Conservation (phyloP, 2,888 invertebrate genomes). For the Volucella inflata region DNA sequence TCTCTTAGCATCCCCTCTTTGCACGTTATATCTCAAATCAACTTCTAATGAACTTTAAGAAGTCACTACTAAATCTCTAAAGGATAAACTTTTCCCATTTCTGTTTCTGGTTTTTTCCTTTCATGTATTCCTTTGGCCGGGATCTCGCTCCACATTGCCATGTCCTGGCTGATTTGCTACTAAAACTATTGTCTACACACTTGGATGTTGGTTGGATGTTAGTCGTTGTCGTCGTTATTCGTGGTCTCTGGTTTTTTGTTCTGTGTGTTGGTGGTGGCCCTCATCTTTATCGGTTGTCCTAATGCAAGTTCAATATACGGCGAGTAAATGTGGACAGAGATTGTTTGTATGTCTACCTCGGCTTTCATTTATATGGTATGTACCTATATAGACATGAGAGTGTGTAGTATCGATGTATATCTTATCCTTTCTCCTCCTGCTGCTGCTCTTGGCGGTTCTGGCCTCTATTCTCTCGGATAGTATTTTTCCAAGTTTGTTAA, state of each 20-base stretch:
- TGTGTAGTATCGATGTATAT: slow-evolving; percentile 12
- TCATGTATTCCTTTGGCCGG: neutral
- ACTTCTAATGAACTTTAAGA: slow-evolving; percentile 75
- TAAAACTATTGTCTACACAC: slow-evolving; percentile 70
- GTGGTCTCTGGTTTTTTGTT: neutral
- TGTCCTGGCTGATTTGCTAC: slow-evolving; percentile 24
- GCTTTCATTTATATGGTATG: slow-evolving; percentile 52
- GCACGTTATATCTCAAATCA: slow-evolving; percentile 70
- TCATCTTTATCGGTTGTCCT: slow-evolving; percentile 8
- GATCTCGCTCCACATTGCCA: neutral
- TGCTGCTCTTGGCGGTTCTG: slow-evolving; percentile 7
- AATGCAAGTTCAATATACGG: slow-evolving; percentile 69
- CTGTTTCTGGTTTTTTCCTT: slow-evolving; percentile 4
- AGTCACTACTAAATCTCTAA: slow-evolving; percentile 73
- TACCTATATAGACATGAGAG: neutral
- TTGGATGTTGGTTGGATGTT: slow-evolving; percentile 22
- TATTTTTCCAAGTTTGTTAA: slow-evolving; percentile 67
- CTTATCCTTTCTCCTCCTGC: slow-evolving; percentile 1
- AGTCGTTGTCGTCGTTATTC: neutral
- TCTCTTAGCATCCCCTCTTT: neutral
- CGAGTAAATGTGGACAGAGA: slow-evolving; percentile 25
- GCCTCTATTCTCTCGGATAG: neutral
- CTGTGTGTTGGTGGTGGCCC: no score
- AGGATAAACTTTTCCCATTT: slow-evolving; percentile 74
- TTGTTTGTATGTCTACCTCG: slow-evolving; percentile 39